These are phyloP conservation scores for Kryptopterus vitreolus DNA, from an alignment of 2,797 vertebrate species.

Conservation along the genomic window DNA sequence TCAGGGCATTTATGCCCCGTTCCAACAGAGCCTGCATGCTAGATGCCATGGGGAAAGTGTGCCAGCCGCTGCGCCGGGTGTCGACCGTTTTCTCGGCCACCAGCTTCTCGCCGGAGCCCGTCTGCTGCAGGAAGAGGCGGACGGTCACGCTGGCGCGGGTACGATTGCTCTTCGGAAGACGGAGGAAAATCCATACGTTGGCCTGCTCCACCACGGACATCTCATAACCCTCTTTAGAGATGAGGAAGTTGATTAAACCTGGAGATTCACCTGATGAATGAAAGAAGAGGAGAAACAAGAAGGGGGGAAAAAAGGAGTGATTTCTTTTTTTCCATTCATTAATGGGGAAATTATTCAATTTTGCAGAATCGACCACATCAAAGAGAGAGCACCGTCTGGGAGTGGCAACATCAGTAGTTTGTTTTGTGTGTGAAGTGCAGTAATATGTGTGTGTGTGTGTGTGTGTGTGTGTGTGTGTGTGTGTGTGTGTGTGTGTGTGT, in stretches of 20 bases:
- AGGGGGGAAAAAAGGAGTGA: constrained; percentile 8
- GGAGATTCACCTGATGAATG: constrained; percentile 77
- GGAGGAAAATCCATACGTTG: constrained; percentile 94
- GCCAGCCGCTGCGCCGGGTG: constrained; percentile 93
- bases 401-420: constrained; percentile 46
- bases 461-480: no score
- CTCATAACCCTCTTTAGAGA: constrained; percentile 88
- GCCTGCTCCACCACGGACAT: constrained; percentile 91
- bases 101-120: constrained; percentile 72
- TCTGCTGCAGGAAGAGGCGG: constrained; percentile 80
- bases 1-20: constrained; percentile 72
- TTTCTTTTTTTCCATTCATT: constrained; percentile 26
- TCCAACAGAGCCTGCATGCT: constrained; percentile 85
- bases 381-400: constrained; percentile 38
- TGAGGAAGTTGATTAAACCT: constrained; percentile 87
- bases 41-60: constrained; percentile 86
- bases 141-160: constrained; percentile 89
- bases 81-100: constrained; percentile 90
- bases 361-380: constrained; percentile 36
- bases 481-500: no score
- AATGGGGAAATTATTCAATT: constrained; percentile 25
- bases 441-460: constrained; percentile 23
- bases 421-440: no score
- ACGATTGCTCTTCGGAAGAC: constrained; percentile 89
- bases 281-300: constrained; percentile 13